Base-by-base conservation (phyloP, 2,888 invertebrate species). In the Xanthostigma xanthostigma region DNA sequence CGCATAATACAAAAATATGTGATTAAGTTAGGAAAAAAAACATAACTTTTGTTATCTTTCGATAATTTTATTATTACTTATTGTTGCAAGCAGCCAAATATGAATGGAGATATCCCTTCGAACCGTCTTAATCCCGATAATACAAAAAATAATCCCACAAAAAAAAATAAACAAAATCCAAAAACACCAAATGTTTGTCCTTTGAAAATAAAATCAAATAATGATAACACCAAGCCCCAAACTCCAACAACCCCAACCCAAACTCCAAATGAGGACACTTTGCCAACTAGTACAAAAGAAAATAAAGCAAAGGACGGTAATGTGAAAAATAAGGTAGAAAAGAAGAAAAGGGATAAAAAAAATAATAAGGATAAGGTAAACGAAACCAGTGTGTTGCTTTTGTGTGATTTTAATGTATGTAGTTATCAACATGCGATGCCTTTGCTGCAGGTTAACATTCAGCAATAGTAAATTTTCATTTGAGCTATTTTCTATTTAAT, bases 331-430 rank as follows among this genome's bases (percentile, higher is more conserved):
- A 65, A 65, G 57, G 64, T 65, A 51, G 59, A 57, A 38, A 66
- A 67, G 56, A 65, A 66, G 45, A 64, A 66, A 56, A 63, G 59
- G 51, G 63, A 62, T 55, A 65, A 66, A 53, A 61, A 63, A 17
- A 64, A 65, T 53, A 65, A 64, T 55, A 64, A 59, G 49, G 59
- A 61, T 45, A 60, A 54, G 53, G 60, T 57, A 55, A 53, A 54
- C 49, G 58, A 56, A 56, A 58, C 45, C 8, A 41, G 35, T 36
- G 12, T 34, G 12, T 14, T 13, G 33, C 41, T 41, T 13, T 17
- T 12, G 10, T n/a, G 9, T 10, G 41, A 34, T 27, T 27, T 27
- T 27, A 27, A 27, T 6, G 6, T 6, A 17, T 6, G 3, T 27
- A 17, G 17, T 27, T 6, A 6, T 27, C 27, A 27, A 27, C 27